phyloP scores from a whole-genome alignment of 2,888 invertebrate genomes.

The Noctua comes region DNA sequence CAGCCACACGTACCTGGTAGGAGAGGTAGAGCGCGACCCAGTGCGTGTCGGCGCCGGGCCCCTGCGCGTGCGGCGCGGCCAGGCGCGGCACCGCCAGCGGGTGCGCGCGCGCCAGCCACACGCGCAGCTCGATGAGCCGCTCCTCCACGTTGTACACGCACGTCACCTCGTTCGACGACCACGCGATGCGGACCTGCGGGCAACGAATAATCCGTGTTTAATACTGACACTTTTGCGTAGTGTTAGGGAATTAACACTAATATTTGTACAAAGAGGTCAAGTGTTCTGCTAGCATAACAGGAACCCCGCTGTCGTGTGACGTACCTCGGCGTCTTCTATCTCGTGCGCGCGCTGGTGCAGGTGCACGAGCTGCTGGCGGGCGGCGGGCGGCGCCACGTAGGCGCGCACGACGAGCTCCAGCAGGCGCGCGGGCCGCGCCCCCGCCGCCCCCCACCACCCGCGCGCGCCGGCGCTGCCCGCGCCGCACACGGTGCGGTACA shows the following conservation, averaged over 20 bases:
- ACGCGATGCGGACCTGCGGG: slow-evolving; percentile 92
- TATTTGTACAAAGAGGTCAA: background rate
- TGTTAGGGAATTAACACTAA: background rate
- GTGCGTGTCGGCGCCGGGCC: slow-evolving; percentile 69
- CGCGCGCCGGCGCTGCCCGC: slow-evolving; percentile 92
- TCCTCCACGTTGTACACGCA: slow-evolving; percentile 96
- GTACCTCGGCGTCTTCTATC: slow-evolving; percentile 66
- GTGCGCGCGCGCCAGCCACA: slow-evolving; percentile 95
- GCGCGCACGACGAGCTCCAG: slow-evolving; percentile 89
- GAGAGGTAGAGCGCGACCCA: slow-evolving; percentile 95
- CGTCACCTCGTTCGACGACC: slow-evolving; percentile 93
- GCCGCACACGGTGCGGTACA: slow-evolving; percentile 87
- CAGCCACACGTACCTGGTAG: slow-evolving; percentile 93
- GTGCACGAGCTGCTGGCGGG: slow-evolving; percentile 57
- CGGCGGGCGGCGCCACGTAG: slow-evolving; percentile 69
- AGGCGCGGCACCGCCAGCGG: slow-evolving; percentile 91
- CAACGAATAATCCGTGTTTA: background rate
- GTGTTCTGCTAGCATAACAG: no score
- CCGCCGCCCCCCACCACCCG: slow-evolving; percentile 92
- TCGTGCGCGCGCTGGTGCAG: slow-evolving; percentile 60
- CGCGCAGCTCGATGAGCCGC: slow-evolving; percentile 94
- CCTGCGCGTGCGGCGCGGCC: slow-evolving; percentile 53
- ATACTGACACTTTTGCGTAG: background rate
- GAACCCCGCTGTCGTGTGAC: slow-evolving; percentile 87
- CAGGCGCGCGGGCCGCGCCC: slow-evolving; percentile 83